phyloP scores from a whole-genome alignment of 92 coral and sea anemone genomes.

The Porites evermanni region DNA sequence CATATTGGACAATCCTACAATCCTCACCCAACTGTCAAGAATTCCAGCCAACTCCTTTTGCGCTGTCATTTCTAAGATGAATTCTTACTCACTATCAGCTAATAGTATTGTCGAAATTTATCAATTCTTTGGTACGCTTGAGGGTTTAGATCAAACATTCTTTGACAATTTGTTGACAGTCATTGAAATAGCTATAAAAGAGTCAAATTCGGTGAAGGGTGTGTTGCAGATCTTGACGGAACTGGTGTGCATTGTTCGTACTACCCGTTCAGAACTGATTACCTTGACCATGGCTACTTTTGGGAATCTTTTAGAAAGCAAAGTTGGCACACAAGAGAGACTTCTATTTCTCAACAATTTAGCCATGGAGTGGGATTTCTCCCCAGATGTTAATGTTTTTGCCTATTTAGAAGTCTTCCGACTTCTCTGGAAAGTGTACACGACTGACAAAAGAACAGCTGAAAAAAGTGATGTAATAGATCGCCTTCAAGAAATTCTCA shows the following conservation, averaged over 20 bases:
- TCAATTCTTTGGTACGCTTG: not conserved
- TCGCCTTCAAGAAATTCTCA: constrained; percentile 17
- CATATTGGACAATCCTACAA: not conserved
- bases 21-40: not conserved
- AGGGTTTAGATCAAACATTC: constrained; percentile 15
- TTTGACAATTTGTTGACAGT: constrained; percentile 10
- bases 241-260: not conserved
- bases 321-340: not conserved
- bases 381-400: not conserved
- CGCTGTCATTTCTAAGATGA: not conserved
- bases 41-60: not conserved
- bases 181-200: not conserved
- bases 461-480: not conserved
- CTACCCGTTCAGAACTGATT: not conserved
- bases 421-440: constrained; percentile 39
- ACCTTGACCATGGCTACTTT: constrained; percentile 3
- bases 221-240: not conserved
- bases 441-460: not conserved
- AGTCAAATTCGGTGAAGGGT: not conserved
- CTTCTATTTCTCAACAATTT: not conserved
- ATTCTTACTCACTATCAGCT: not conserved
- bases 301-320: not conserved
- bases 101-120: not conserved
- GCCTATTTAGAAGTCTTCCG: constrained; percentile 5
- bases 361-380: constrained; percentile 8